Percentiles rank a stretch among this genome's conserved stretches.
Evolutionary conservation across 1,140 invertebrate genomes (phyloP).

Genomic region (Lepidostoma basale): DNA sequence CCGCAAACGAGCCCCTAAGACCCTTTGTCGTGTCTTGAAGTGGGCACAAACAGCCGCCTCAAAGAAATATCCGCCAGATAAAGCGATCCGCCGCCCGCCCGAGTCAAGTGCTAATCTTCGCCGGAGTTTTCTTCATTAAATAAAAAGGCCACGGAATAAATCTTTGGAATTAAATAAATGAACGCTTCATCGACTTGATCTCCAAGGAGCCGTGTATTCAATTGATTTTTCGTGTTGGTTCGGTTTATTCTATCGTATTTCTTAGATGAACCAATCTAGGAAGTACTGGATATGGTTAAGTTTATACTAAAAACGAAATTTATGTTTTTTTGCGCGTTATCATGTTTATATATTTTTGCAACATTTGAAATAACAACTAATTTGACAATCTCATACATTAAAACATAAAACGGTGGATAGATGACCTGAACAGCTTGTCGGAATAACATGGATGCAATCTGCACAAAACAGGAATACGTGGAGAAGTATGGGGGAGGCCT

Average conservation of each 20-base stretch:
- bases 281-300: too few species aligned
- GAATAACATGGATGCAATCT: too few species aligned
- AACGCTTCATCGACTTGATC: constrained; percentile 31
- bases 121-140: constrained; percentile 43
- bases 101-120: constrained; percentile 46
- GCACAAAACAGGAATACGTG: too few species aligned
- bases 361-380: too few species aligned
- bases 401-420: too few species aligned
- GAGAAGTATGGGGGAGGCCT: too few species aligned
- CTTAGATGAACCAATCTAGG: too few species aligned
- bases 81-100: constrained; percentile 41
- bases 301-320: too few species aligned
- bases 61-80: constrained; percentile 45
- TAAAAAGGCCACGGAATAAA: constrained; percentile 45
- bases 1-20: constrained; percentile 6
- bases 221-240: constrained; percentile 18
- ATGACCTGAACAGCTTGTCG: too few species aligned
- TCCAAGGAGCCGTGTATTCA: constrained; percentile 14
- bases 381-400: too few species aligned
- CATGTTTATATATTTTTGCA: too few species aligned
- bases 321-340: too few species aligned
- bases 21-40: constrained; percentile 40
- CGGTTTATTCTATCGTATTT: background rate
- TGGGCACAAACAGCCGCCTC: constrained; percentile 44
- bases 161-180: constrained; percentile 45